Evolutionary conservation across 2,797 vertebrate species (phyloP), one percentile per base, ranked within the genome.

Genomic region (Sebastes dallii): DNA sequence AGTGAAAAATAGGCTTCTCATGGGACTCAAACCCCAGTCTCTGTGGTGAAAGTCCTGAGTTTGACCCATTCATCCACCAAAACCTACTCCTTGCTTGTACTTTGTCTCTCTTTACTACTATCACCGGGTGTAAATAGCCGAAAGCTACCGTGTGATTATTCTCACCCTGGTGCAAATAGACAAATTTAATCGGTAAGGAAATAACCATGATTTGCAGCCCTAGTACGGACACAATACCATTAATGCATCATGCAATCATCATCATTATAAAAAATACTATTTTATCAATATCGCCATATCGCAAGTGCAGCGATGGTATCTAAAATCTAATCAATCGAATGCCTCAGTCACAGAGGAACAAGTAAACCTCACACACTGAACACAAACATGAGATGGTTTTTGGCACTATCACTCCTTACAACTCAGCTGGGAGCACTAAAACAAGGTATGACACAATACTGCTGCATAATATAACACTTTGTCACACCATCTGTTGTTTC

Each of bases 401-500:
- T 90, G 88, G 84, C 85, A 80, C 27, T 8, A 39, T 62, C 16
- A 8, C 36, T 84, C 46, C 29, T 8, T 60, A 13, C 71, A 88
- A 82, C 76, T 84, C 81, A 65, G 72, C 71, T 75, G 82, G 87
- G 83, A 88, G 66, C 54, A 55, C 29, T 83, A 77, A 84, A 91
- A 85, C 85, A 82, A 92, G 78, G 83, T 83, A 72, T 81, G 82
- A 61, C 84, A 78, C 80, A 82, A 80, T 85, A 80, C 81, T 84
- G 83, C 67, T 78, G 61, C 70, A 77, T 78, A 83, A 89, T 81
- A 71, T 77, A 86, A 78, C 59, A 85, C 70, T 87, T 90, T 79
- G 70, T 80, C 74, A 72, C 58, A 54, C 88, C 87, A 92, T 90
- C 90, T 92, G 90, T 66, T 87, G 71, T 88, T 89, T 84, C 50